Conservation (phyloP, 2,797 vertebrate genomes). For the Lophotriccus pileatus region DNA sequence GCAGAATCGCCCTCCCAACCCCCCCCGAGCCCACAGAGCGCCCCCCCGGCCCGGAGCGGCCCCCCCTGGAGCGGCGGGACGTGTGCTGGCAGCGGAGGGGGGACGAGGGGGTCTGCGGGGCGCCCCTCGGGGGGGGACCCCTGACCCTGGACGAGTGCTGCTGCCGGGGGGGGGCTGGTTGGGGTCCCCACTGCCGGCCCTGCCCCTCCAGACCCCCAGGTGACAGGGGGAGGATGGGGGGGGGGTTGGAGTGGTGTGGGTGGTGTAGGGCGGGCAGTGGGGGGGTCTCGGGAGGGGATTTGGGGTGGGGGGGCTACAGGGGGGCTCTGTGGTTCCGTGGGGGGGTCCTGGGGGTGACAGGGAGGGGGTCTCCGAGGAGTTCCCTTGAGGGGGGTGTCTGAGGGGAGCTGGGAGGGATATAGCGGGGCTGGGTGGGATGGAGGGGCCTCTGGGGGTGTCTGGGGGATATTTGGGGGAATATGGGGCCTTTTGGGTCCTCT, state of each 20-base stretch:
- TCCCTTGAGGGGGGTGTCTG: not conserved
- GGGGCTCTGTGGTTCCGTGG: not conserved
- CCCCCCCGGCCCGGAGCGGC: not conserved
- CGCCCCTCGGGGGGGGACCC: not conserved
- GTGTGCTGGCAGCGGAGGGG: not conserved
- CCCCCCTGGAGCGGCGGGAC: not conserved
- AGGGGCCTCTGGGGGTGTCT: no score
- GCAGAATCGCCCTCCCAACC: not conserved
- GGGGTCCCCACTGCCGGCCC: not conserved
- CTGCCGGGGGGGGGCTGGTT: not conserved
- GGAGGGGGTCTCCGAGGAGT: no score
- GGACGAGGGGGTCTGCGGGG: not conserved
- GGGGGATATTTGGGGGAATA: no score
- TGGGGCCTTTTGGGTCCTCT: no score
- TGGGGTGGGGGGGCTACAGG: not conserved
- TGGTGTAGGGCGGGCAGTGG: not conserved
- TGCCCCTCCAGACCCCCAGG: not conserved
- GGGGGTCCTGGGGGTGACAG: no score
- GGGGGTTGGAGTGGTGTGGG: not conserved
- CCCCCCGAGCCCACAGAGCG: not conserved
- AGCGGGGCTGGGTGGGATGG: no score
- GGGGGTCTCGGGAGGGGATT: not conserved
- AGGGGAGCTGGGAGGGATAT: no score
- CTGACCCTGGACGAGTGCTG: not conserved
- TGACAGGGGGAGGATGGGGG: not conserved